A percentile compares a stretch with the other conserved stretches of the same genome.
These are phyloP conservation scores for Lasioglossum baleicum DNA, from an alignment of 1,140 invertebrate species.

Conservation along the genomic window DNA sequence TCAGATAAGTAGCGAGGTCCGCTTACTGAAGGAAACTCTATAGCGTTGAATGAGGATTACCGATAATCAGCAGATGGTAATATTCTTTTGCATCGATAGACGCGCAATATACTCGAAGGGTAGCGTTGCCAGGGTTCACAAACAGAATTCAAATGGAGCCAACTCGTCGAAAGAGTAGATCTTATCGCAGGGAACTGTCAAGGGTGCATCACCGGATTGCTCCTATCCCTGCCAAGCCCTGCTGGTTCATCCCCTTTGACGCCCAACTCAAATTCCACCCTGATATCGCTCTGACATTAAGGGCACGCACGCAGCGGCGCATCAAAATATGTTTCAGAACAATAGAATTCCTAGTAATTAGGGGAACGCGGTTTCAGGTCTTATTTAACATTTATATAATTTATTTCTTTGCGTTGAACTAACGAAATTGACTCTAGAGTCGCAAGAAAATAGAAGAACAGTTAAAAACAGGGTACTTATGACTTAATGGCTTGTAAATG, in stretches of 20 bases:
- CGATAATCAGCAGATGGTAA: conserved; percentile 76
- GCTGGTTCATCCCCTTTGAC: conserved; percentile 62
- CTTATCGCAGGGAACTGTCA: conserved; percentile 71
- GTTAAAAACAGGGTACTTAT: too few relatives aligned
- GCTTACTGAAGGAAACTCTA: conserved; percentile 54
- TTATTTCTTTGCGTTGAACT: neutral
- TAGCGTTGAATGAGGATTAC: conserved; percentile 67
- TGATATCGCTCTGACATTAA: conserved; percentile 51
- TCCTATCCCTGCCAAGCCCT: conserved; percentile 68
- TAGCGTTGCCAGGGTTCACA: conserved; percentile 55
- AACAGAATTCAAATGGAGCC: conserved; percentile 71
- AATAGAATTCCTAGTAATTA: neutral
- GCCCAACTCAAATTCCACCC: conserved; percentile 49
- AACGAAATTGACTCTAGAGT: neutral
- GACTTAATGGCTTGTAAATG: too few relatives aligned
- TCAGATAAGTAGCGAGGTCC: neutral
- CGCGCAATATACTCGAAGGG: conserved; percentile 60
- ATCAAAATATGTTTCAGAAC: conserved; percentile 7
- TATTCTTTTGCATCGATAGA: conserved; percentile 57
- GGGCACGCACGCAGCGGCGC: conserved; percentile 10
- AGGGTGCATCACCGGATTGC: conserved; percentile 71
- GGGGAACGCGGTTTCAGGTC: neutral
- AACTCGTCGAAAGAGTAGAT: conserved; percentile 65
- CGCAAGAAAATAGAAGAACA: neutral
- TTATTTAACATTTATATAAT: neutral